A percentile compares a stretch with the other conserved stretches of the same genome.
These are phyloP conservation scores for Araneus ventricosus DNA, from an alignment of 1,140 invertebrate species.

Conservation along the genomic window DNA sequence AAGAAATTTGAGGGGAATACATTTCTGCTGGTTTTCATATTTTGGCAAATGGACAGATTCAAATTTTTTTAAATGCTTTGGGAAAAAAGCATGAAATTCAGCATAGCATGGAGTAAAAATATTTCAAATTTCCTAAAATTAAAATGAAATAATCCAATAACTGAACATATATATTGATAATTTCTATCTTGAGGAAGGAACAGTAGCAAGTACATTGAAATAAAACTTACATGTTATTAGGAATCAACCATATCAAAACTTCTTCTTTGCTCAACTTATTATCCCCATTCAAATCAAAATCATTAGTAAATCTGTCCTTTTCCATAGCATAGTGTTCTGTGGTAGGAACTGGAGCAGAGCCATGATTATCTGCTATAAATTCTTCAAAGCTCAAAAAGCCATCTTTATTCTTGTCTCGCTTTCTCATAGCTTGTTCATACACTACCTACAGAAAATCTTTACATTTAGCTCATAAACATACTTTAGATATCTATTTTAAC, in stretches of 20 bases:
- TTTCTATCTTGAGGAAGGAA: too few relatives aligned
- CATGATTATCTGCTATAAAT: slow-evolving; percentile 77
- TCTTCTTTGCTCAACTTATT: slow-evolving; percentile 89
- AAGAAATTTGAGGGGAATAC: too few relatives aligned
- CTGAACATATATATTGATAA: too few relatives aligned
- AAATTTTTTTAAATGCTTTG: too few relatives aligned
- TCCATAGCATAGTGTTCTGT: slow-evolving; percentile 83
- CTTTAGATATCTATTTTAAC: slow-evolving; percentile 76
- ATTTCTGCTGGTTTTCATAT: too few relatives aligned
- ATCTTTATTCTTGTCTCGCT: slow-evolving; percentile 76
- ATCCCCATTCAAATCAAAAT: slow-evolving; percentile 93
- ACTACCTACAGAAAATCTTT: slow-evolving; percentile 61
- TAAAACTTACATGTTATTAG: slow-evolving; percentile 90
- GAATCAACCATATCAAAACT: slow-evolving; percentile 93
- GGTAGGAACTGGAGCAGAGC: slow-evolving; percentile 51
- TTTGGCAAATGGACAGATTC: too few relatives aligned
- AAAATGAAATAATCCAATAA: too few relatives aligned
- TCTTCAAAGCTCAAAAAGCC: slow-evolving; percentile 76
- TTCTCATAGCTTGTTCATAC: slow-evolving; percentile 75
- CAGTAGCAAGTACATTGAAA: background rate
- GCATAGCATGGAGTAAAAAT: too few relatives aligned
- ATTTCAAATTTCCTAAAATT: too few relatives aligned
- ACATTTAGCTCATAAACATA: too few relatives aligned
- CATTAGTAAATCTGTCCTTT: slow-evolving; percentile 93
- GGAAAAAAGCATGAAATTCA: too few relatives aligned